Evolutionary conservation across 2,888 invertebrate genomes (phyloP).

Genomic region (Alcis repandata): DNA sequence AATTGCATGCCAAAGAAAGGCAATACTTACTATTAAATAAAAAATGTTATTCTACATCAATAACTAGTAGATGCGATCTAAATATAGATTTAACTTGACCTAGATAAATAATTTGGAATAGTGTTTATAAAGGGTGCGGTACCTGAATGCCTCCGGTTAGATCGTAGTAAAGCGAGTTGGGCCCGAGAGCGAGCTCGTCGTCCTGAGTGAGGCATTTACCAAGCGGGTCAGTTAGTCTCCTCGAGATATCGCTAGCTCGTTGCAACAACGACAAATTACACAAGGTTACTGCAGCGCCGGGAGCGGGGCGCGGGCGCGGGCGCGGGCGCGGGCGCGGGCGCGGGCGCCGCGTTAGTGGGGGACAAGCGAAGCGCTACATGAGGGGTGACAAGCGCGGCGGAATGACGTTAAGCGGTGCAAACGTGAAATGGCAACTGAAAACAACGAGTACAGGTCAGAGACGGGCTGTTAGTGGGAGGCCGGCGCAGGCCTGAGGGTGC

Average conservation of each 20-base stretch:
- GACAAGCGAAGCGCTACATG: slow-evolving; percentile 69
- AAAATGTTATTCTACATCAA: slow-evolving; percentile 41
- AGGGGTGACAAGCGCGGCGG: slow-evolving; percentile 67
- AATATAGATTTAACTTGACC: too few relatives aligned
- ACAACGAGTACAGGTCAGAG: slow-evolving; percentile 66
- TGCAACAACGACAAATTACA: slow-evolving; percentile 76
- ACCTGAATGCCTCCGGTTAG: slow-evolving; percentile 86
- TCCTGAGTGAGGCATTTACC: slow-evolving; percentile 85
- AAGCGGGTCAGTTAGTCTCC: slow-evolving; percentile 84
- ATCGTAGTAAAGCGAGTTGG: slow-evolving; percentile 86
- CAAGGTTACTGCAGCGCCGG: slow-evolving; percentile 73
- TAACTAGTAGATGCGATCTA: slow-evolving; percentile 31
- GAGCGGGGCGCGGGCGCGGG: slow-evolving; percentile 59
- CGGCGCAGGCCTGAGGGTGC: slow-evolving; percentile 79
- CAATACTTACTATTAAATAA: slow-evolving; percentile 38
- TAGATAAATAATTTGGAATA: slow-evolving; percentile 55
- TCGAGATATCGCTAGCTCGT: slow-evolving; percentile 79
- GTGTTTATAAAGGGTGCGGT: slow-evolving; percentile 59
- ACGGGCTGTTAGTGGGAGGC: slow-evolving; percentile 78
- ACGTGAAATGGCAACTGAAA: slow-evolving; percentile 74
- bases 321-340: too few relatives aligned
- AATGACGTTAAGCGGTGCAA: slow-evolving; percentile 74
- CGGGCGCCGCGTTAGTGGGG: slow-evolving; percentile 59
- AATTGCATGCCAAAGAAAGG: slow-evolving; percentile 53
- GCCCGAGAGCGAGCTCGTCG: slow-evolving; percentile 84